Conservation (phyloP, 2,797 vertebrate species). For the Coreius guichenoti region DNA sequence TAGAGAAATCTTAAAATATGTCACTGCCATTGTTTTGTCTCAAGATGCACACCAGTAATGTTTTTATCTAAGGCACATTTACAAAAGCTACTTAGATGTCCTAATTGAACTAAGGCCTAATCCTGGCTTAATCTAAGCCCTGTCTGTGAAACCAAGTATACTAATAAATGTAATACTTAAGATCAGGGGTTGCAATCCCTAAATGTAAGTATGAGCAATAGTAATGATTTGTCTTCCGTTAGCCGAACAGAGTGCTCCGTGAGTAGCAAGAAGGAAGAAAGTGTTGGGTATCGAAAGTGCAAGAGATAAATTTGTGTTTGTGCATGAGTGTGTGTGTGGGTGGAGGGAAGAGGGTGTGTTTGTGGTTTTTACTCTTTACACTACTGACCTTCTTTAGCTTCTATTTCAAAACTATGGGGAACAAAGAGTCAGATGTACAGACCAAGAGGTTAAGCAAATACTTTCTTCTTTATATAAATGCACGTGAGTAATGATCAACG, state of each 20-base stretch:
- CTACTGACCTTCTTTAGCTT: conserved; percentile 8
- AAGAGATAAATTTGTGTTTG: not conserved
- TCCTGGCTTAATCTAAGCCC: no score
- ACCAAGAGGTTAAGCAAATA: not conserved
- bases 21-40: no score
- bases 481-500: conserved; percentile 22
- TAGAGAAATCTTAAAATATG: no score
- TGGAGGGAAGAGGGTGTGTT: not conserved
- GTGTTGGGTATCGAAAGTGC: not conserved
- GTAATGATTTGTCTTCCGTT: not conserved
- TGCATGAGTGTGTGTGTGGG: not conserved
- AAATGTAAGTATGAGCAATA: not conserved
- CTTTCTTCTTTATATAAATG: conserved; percentile 31
- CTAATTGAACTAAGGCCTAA: no score
- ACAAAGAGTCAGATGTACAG: conserved; percentile 12
- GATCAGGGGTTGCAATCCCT: not conserved
- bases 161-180: not conserved
- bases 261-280: not conserved
- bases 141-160: no score
- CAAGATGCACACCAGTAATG: no score
- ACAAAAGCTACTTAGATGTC: no score
- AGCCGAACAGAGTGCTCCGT: not conserved
- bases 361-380: conserved; percentile 9
- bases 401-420: not conserved
- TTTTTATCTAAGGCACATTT: no score